Conservation (phyloP, 2,888 invertebrate genomes). For the Drosophila birchii region DNA sequence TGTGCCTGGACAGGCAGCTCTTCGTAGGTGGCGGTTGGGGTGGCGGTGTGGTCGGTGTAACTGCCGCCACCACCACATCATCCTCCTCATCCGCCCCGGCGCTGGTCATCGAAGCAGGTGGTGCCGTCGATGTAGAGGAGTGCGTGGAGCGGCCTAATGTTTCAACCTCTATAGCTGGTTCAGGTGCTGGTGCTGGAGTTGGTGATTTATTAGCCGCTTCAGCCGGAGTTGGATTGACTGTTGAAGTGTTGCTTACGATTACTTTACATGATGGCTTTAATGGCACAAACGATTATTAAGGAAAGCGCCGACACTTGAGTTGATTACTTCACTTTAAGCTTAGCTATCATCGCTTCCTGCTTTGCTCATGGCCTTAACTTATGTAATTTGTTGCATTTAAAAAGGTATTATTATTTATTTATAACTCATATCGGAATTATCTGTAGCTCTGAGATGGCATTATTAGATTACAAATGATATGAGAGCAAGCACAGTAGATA, state of each 20-base stretch:
- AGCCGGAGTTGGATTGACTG: slow-evolving; percentile 33
- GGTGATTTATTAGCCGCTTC: slow-evolving; percentile 38
- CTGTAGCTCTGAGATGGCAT: too few relatives aligned
- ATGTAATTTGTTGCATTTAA: slow-evolving; percentile 17
- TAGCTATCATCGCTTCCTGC: slow-evolving; percentile 13
- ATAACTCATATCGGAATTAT: too few relatives aligned
- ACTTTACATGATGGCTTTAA: slow-evolving; percentile 32
- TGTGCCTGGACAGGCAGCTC: slow-evolving; percentile 83
- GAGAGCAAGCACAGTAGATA: too few relatives aligned
- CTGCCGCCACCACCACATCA: slow-evolving; percentile 17
- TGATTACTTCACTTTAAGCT: slow-evolving; percentile 17
- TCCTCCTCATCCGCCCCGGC: slow-evolving; percentile 52
- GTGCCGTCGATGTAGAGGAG: slow-evolving; percentile 72
- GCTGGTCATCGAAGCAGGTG: slow-evolving; percentile 72
- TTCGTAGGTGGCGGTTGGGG: slow-evolving; percentile 70
- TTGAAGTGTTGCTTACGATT: slow-evolving; percentile 45
- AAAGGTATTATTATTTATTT: not conserved
- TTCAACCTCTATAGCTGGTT: slow-evolving; percentile 3
- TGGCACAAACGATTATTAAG: slow-evolving; percentile 16
- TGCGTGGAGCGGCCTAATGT: slow-evolving; percentile 50
- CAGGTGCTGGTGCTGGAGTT: slow-evolving; percentile 11
- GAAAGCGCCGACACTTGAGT: slow-evolving; percentile 26
- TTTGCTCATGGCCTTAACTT: slow-evolving; percentile 1
- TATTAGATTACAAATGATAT: not conserved
- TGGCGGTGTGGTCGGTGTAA: slow-evolving; percentile 25